Base-by-base conservation (phyloP, 2,888 invertebrate species). In the Diaphora mendica region DNA sequence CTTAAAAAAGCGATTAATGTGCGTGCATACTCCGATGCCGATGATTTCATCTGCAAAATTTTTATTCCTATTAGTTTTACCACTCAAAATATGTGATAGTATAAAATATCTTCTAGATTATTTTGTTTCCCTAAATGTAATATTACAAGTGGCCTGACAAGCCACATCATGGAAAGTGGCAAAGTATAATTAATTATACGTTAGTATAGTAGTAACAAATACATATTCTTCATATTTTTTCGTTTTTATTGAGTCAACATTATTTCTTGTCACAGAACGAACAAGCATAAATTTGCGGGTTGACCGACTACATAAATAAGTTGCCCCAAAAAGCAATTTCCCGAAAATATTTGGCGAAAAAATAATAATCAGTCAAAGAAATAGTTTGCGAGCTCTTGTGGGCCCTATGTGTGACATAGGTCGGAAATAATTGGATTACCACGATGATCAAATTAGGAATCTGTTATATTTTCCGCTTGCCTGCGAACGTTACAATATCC, bases 361-460 rank as follows among this genome's bases (percentile, higher is more conserved):
- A 77, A 73, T 78, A 81, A 80, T 78, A 81, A 84, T 84, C 77
- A 80, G 81, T 83, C 81, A 76, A 76, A 70, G 64, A 77, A 72
- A 83, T 83, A 78, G 77, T 68, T 71, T 78, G 55, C 69, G 67
- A 75, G 77, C 74, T 79, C 77, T 74, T 78, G 70, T 80, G 79
- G 82, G 79, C 80, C 80, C 82, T 84, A 84, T 82, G 85, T 83
- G 85, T 87, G 87, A 88, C 87, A 85, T 80, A 81, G 86, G 85
- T 88, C 84, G 85, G 85, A 88, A 88, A 90, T 92, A 90, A 94
- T 93, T 92, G 91, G 91, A 93, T 93, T 92, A 91, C 76, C 86
- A 83, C 78, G 84, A 86, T 92, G 91, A 94, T 93, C 92, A 90
- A 93, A 94, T 94, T 93, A 93, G 89, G 89, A 89, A 91, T 88